Percentiles rank a stretch among this genome's conserved stretches.
phyloP scores from a whole-genome alignment of 2,888 invertebrate genomes.

The Xestia c-nigrum region DNA sequence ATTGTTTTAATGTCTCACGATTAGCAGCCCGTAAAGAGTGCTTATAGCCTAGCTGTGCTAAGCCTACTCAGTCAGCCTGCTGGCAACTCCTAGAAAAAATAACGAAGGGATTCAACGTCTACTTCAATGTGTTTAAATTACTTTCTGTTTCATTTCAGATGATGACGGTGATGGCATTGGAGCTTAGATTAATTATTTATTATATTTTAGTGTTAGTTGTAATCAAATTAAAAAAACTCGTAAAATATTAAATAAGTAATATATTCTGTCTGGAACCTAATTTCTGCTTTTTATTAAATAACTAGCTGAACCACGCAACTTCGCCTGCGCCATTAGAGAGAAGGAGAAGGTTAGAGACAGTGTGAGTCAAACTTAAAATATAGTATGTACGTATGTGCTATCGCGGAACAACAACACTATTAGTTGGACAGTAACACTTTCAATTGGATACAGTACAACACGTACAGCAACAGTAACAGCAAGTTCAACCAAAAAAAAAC shows the following conservation, averaged over 20 bases:
- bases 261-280: not conserved
- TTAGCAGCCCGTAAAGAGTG: no score
- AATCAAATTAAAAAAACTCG: not conserved
- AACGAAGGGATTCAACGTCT: not conserved
- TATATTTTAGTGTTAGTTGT: constrained; percentile 21
- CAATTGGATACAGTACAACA: no score
- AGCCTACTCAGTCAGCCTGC: not conserved
- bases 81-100: not conserved
- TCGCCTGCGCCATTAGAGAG: no score
- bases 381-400: no score
- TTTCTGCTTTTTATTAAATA: not conserved
- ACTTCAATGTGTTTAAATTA: not conserved
- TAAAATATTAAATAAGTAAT: not conserved
- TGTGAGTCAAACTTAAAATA: no score
- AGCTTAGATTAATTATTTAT: constrained; percentile 70
- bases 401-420: no score
- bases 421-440: no score
- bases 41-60: not conserved
- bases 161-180: constrained; percentile 82
- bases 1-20: no score
- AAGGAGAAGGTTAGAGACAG: no score
- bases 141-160: constrained; percentile 73
- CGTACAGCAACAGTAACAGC: no score
- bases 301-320: no score
- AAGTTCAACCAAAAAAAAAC: no score